These are phyloP conservation scores for Oceanites oceanicus DNA, from an alignment of 2,113 vertebrate species.

Conservation along the genomic window DNA sequence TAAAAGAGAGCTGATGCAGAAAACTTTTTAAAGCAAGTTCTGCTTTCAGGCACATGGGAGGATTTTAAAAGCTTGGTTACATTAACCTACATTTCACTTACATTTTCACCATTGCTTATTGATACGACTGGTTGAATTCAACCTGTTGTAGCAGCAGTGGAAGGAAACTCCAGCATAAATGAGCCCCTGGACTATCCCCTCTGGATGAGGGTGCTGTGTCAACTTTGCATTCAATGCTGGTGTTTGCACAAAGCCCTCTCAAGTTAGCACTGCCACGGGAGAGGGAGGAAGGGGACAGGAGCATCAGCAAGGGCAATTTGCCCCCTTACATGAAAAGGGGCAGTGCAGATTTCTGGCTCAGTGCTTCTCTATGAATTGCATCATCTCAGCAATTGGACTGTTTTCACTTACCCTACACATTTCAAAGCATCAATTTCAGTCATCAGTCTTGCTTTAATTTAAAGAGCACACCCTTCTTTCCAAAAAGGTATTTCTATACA, in stretches of 20 bases:
- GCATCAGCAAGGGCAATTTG: not conserved
- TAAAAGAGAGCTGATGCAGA: not conserved
- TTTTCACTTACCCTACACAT: not conserved
- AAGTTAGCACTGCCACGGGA: fast-evolving
- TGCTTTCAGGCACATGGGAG: conserved; percentile 9
- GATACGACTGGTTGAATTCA: not conserved
- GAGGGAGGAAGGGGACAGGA: not conserved
- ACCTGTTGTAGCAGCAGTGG: not conserved
- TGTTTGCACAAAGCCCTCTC: not conserved
- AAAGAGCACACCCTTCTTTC: conserved; percentile 9
- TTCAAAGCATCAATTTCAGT: not conserved
- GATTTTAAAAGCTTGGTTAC: not conserved
- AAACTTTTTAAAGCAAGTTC: conserved; percentile 12
- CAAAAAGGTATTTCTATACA: conserved; percentile 28
- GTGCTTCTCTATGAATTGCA: not conserved
- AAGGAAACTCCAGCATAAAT: not conserved
- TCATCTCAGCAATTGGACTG: not conserved
- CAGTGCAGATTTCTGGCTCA: not conserved
- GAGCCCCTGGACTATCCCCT: not conserved
- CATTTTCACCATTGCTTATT: not conserved
- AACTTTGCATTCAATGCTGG: not conserved
- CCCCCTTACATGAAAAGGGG: not conserved
- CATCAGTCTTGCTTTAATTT: not conserved
- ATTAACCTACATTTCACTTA: not conserved
- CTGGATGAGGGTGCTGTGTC: not conserved